Evolutionary conservation across 2,113 vertebrate species (phyloP).

Genomic region (Oreochromis niloticus): DNA sequence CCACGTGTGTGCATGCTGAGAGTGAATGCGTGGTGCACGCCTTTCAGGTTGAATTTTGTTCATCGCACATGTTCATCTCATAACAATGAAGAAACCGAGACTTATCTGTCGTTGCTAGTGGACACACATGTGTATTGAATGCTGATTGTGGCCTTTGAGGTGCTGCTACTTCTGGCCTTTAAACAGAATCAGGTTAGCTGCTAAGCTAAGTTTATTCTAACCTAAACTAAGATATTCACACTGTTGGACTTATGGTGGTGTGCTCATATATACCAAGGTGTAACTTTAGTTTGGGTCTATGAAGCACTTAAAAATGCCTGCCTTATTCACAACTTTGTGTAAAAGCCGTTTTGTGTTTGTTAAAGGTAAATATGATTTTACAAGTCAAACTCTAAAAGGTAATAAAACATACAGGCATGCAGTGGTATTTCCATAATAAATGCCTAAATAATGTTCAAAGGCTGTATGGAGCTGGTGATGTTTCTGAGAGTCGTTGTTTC

Average conservation of each 20-base stretch:
- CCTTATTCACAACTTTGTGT: background rate
- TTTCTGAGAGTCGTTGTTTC: background rate
- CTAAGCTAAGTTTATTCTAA: background rate
- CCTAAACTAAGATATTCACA: background rate
- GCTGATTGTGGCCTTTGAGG: background rate
- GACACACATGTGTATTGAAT: background rate
- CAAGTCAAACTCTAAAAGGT: background rate
- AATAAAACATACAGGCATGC: background rate
- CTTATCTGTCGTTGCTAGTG: background rate
- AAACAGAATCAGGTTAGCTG: background rate
- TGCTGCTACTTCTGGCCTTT: background rate
- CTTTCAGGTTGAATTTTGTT: background rate
- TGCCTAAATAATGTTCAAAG: background rate
- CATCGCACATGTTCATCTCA: background rate
- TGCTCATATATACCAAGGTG: background rate
- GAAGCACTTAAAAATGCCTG: background rate
- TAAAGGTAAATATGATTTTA: background rate
- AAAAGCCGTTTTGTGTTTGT: background rate
- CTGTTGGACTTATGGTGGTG: background rate
- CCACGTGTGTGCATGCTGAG: background rate
- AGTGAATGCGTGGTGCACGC: background rate
- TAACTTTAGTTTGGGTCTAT: background rate
- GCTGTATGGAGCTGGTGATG: background rate
- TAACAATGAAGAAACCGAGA: background rate
- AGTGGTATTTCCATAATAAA: background rate